Evolutionary conservation across 1,140 invertebrate genomes (phyloP).

Genomic region (Conopomorpha cramerella): DNA sequence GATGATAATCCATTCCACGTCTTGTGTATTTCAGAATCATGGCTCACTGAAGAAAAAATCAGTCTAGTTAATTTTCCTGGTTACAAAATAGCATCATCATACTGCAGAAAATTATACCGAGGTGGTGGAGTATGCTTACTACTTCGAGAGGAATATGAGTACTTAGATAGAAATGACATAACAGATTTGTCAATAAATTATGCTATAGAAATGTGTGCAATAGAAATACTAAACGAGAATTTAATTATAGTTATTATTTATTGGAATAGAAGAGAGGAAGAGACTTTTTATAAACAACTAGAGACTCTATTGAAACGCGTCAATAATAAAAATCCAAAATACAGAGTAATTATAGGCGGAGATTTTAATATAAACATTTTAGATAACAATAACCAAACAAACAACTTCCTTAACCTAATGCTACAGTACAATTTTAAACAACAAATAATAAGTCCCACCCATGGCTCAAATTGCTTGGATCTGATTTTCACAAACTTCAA

Average conservation of each 20-base stretch:
- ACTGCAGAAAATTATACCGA: background rate
- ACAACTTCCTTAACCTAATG: constrained; percentile 2
- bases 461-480: constrained; percentile 5
- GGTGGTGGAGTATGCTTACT: constrained; percentile 7
- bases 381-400: constrained; percentile 1
- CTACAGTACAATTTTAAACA: constrained; percentile 6
- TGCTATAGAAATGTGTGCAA: constrained; percentile 4
- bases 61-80: constrained; percentile 1
- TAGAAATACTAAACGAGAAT: background rate
- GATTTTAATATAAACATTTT: constrained; percentile 9
- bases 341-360: constrained; percentile 5
- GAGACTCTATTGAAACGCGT: constrained; percentile 2
- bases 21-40: constrained; percentile 4
- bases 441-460: constrained; percentile 5
- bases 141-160: constrained; percentile 3
- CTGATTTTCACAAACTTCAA: constrained; percentile 6
- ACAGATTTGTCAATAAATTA: constrained; percentile 6
- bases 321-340: constrained; percentile 1
- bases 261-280: constrained; percentile 3
- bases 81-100: constrained; percentile 6
- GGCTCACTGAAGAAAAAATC: constrained; percentile 2
- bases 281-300: background rate
- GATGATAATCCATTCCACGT: constrained; percentile 1
- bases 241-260: constrained; percentile 1
- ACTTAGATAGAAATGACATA: constrained; percentile 2